Percentiles rank a stretch among this genome's conserved stretches.
These are phyloP conservation scores for Oryzias woworae DNA, from an alignment of 2,113 vertebrate genomes.

Conservation along the genomic window DNA sequence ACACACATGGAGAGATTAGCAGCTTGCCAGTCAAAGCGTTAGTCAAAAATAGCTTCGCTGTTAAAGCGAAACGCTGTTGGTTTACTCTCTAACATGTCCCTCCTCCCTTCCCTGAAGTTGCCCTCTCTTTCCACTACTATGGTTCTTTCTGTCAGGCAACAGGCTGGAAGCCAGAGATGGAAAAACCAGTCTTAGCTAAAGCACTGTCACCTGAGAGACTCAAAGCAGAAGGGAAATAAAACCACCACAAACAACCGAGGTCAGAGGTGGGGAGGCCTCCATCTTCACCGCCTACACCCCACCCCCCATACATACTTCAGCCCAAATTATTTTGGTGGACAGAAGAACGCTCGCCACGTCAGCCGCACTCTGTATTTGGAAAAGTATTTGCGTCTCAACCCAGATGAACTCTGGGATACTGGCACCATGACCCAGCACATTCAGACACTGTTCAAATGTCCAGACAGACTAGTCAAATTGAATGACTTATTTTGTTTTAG, in stretches of 20 bases:
- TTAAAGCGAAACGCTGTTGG: slow-evolving; percentile 63
- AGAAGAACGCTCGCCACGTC: slow-evolving; percentile 78
- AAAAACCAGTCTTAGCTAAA: slow-evolving; percentile 34
- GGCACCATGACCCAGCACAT: slow-evolving; percentile 72
- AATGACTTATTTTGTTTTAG: too few species aligned
- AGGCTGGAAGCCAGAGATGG: slow-evolving; percentile 59
- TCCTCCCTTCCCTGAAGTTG: slow-evolving; percentile 31
- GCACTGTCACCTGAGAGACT: slow-evolving; percentile 16
- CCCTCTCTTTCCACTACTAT: slow-evolving; percentile 47
- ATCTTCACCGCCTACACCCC: slow-evolving; percentile 11
- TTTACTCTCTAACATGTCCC: slow-evolving; percentile 38
- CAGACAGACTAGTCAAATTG: background rate
- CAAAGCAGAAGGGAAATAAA: slow-evolving; percentile 8
- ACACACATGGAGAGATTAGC: slow-evolving; percentile 53
- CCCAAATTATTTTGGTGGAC: slow-evolving; percentile 70
- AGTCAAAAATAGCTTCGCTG: slow-evolving; percentile 68
- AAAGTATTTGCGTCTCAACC: slow-evolving; percentile 76
- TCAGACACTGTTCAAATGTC: slow-evolving; percentile 25
- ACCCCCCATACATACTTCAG: background rate
- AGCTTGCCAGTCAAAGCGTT: slow-evolving; percentile 58
- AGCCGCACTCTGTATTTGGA: slow-evolving; percentile 79
- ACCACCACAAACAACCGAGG: slow-evolving; percentile 12
- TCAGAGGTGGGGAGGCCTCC: slow-evolving; percentile 37
- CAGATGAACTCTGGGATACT: slow-evolving; percentile 67
- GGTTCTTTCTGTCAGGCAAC: slow-evolving; percentile 39